Base-by-base conservation (phyloP, 2,797 vertebrate species). In the Sebastes goodei region DNA sequence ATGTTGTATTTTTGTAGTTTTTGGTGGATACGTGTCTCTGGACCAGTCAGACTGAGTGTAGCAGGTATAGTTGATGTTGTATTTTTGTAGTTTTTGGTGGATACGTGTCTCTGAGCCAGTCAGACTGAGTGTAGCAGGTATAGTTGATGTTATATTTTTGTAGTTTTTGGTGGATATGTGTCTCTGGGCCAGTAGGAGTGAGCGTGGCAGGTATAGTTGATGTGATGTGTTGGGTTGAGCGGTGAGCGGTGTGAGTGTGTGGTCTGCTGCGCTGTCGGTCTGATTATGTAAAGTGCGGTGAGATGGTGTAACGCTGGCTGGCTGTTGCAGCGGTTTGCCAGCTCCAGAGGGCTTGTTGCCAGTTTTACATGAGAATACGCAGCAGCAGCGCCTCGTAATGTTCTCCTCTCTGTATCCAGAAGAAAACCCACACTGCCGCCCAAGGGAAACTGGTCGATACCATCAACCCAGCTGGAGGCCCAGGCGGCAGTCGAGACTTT, bases 391-490 rank as follows among this genome's bases (percentile, higher is more conserved):
- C 85, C 72, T 89, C 46, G 78, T 87, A 86, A 90, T 80, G 86
- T 65, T 77, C 82, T 79, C 74, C 74, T 83, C 68, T 87, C 56
- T 74, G 63, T 78, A 85, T 91, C 88, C 91, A 78, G 85, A 93
- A 93, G 91, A 91, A 93, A 94, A 90, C 89, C 90, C 88, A 90
- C 91, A 90, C 90, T 83, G 38, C 90, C 62, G 73, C 89, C 84
- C 82, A 8, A 74, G 92, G 92, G 91, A 89, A 92, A 87, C 73
- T 84, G 92, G 94, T 95, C 92, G 84, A 96, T 95, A 94, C 89
- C 92, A 94, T 95, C 94, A 94, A 92, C 93, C 76, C 93, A 94
- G 94, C 92, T 92, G 94, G 94, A 90, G 90, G 84, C 90, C 82
- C 49, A 11, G 82, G 85, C 87, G 27, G 87, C 86, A 92, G 92